Evolutionary conservation across 2,888 invertebrate genomes (phyloP).

Genomic region (Aproaerema taeniolella): DNA sequence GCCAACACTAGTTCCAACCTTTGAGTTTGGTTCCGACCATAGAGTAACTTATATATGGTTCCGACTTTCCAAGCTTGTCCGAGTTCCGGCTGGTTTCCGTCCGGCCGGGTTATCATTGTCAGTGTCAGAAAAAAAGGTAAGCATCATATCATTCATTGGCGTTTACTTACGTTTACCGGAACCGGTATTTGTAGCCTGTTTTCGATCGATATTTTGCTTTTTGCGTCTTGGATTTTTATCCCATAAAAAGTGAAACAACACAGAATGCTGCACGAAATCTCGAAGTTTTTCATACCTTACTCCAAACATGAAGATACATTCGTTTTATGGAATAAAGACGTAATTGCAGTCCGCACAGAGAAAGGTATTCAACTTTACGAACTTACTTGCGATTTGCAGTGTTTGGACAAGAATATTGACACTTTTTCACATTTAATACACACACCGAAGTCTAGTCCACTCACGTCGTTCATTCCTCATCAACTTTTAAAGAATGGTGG

Average conservation of each 20-base stretch:
- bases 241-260: neutral
- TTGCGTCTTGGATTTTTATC: no score
- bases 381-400: conserved; percentile 15
- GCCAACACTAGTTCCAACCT: no score
- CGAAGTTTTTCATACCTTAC: conserved; percentile 34
- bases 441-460: conserved; percentile 41
- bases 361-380: conserved; percentile 30
- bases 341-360: conserved; percentile 39
- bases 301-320: conserved; percentile 40
- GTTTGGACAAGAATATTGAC: conserved; percentile 50
- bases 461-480: conserved; percentile 34
- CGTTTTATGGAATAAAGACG: conserved; percentile 42
- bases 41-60: no score
- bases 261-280: conserved; percentile 43
- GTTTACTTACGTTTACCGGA: no score
- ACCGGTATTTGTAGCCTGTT: no score
- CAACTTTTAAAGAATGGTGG: conserved; percentile 29
- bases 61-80: no score
- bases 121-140: no score
- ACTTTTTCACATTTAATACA: conserved; percentile 36
- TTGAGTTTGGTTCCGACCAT: no score
- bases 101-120: no score
- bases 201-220: no score
- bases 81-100: no score
- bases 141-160: no score